Evolutionary conservation across 1,140 invertebrate genomes (phyloP).

Genomic region (Aplysia californica): DNA sequence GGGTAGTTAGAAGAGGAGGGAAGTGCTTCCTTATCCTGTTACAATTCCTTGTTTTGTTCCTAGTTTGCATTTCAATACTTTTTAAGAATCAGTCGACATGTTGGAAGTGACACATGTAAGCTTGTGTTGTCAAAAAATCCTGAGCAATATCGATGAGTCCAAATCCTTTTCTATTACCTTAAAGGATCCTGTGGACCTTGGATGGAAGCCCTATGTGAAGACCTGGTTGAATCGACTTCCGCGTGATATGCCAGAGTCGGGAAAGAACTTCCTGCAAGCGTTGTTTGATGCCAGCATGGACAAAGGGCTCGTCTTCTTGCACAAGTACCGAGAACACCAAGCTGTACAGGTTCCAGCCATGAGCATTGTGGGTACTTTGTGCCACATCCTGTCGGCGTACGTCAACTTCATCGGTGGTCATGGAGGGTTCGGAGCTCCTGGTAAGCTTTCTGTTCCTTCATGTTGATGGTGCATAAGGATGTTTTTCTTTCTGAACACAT

Average conservation of each 20-base stretch:
- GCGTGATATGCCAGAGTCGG: conserved; percentile 61
- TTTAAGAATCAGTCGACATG: not conserved
- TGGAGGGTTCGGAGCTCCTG: conserved; percentile 63
- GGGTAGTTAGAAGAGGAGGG: no score
- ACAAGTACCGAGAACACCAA: conserved; percentile 48
- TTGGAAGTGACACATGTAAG: not conserved
- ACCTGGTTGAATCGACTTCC: conserved; percentile 64
- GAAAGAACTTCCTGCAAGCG: conserved; percentile 69
- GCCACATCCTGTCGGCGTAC: conserved; percentile 62
- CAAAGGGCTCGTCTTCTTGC: conserved; percentile 71
- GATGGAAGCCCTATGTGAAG: conserved; percentile 65
- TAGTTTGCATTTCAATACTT: not conserved
- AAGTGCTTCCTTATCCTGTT: no score
- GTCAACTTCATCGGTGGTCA: conserved; percentile 60
- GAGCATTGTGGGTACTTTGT: conserved; percentile 56
- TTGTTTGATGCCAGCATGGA: conserved; percentile 76
- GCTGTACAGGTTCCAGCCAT: conserved; percentile 54
- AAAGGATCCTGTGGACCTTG: conserved; percentile 65
- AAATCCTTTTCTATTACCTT: not conserved
- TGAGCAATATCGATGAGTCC: not conserved
- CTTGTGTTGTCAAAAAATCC: not conserved
- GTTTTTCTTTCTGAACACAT: no score
- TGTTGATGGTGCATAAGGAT: no score
- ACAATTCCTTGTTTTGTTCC: no score
- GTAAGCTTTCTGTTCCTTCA: no score